Conservation (phyloP, 2,797 vertebrate species). For the Nannoperca obscura region DNA sequence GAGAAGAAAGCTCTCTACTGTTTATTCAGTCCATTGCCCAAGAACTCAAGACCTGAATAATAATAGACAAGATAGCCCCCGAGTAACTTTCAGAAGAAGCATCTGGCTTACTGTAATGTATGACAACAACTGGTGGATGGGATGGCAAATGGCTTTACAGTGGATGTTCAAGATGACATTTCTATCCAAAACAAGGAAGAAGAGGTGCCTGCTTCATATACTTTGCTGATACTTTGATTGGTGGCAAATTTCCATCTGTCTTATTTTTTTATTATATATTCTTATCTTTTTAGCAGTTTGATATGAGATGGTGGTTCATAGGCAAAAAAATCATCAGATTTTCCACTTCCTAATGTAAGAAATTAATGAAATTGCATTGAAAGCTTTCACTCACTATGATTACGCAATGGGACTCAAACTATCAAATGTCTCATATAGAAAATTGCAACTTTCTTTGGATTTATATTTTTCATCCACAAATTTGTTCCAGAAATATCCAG, state of each 20-base stretch:
- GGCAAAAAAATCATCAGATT: background rate
- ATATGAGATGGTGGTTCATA: background rate
- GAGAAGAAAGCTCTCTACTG: background rate
- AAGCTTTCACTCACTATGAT: background rate
- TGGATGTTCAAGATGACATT: background rate
- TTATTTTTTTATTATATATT: background rate
- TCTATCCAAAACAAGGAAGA: background rate
- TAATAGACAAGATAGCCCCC: background rate
- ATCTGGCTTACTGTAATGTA: background rate
- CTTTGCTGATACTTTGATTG: background rate
- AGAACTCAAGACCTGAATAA: background rate
- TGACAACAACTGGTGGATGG: conserved; percentile 1
- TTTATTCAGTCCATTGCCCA: background rate
- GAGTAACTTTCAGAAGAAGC: background rate
- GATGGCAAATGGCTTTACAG: background rate
- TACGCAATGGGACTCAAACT: background rate
- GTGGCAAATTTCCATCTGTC: background rate
- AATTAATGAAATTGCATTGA: background rate
- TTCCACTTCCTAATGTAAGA: background rate
- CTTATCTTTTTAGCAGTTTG: background rate
- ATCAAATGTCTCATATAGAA: background rate
- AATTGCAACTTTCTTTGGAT: conserved; percentile 9
- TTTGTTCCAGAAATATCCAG: conserved; percentile 15
- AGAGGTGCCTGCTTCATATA: background rate
- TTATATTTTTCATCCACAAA: conserved; percentile 15